These are phyloP conservation scores for Lacanobia oleracea DNA, from an alignment of 2,888 invertebrate species.

Conservation along the genomic window DNA sequence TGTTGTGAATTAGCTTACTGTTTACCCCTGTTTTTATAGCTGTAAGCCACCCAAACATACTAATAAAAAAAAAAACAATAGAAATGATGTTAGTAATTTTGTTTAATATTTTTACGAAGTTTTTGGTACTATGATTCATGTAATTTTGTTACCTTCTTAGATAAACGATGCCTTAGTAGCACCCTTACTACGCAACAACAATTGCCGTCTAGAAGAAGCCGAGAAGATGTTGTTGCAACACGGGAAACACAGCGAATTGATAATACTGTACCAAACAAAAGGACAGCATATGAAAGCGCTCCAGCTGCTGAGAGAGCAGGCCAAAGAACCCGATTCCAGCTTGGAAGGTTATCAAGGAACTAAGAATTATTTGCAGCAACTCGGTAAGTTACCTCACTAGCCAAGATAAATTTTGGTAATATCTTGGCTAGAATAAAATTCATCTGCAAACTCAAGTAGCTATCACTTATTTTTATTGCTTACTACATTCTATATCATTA, in stretches of 20 bases:
- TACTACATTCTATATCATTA: too few relatives aligned
- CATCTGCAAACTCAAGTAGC: too few relatives aligned
- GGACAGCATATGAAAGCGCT: slow-evolving; percentile 98
- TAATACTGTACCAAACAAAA: slow-evolving; percentile 98
- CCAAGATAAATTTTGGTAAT: too few relatives aligned
- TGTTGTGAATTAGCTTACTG: too few relatives aligned
- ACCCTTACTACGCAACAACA: slow-evolving; percentile 96
- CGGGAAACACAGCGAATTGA: slow-evolving; percentile 97
- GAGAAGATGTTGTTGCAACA: slow-evolving; percentile 96
- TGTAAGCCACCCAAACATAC: too few relatives aligned
- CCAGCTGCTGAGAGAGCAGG: slow-evolving; percentile 95
- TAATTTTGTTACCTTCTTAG: slow-evolving; percentile 80
- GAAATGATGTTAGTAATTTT: not conserved
- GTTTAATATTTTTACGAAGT: not conserved
- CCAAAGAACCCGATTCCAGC: slow-evolving; percentile 94
- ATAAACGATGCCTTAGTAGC: slow-evolving; percentile 99
- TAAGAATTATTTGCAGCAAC: slow-evolving; percentile 97
- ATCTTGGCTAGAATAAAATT: too few relatives aligned
- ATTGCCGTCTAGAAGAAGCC: slow-evolving; percentile 98
- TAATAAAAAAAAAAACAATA: too few relatives aligned
- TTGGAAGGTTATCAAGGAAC: slow-evolving; percentile 95
- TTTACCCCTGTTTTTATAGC: too few relatives aligned
- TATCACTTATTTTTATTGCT: too few relatives aligned
- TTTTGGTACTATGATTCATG: not conserved
- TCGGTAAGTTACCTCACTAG: too few relatives aligned